Percentiles rank a stretch among this genome's conserved stretches.
Conservation (phyloP, 2,113 vertebrate genomes). For the Manacus vitellinus region DNA sequence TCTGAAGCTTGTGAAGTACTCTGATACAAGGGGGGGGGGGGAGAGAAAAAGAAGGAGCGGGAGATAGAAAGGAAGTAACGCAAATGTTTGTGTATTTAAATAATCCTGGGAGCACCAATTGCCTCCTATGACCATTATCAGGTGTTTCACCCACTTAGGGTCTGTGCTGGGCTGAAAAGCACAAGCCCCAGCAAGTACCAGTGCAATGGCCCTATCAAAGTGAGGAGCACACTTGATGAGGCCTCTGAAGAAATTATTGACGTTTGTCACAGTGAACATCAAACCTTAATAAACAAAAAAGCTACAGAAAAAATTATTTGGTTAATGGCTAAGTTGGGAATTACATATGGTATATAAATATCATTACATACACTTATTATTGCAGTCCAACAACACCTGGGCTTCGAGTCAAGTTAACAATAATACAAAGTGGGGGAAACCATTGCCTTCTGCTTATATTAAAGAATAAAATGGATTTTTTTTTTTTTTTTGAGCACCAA, state of each 20-base stretch:
- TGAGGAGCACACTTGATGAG: neutral
- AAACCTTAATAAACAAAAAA: neutral
- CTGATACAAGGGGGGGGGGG: neutral
- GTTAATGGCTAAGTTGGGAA: neutral
- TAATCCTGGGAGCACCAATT: neutral
- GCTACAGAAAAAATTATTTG: conserved; percentile 3
- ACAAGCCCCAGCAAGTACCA: neutral
- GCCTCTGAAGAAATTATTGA: neutral
- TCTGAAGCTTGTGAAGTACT: neutral
- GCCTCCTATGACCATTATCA: neutral
- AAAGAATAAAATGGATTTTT: neutral
- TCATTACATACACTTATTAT: neutral
- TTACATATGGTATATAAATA: conserved; percentile 14
- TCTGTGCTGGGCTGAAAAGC: neutral
- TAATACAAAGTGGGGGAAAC: neutral
- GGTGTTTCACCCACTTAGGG: neutral
- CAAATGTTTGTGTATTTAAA: neutral
- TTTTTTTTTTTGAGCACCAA: neutral
- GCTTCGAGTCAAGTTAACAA: neutral
- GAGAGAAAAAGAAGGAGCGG: neutral
- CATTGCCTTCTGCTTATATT: neutral
- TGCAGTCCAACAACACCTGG: neutral
- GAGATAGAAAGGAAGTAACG: neutral
- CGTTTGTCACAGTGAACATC: neutral
- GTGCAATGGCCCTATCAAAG: neutral